Base-by-base conservation (phyloP, 2,113 vertebrate species). In the Pimephales promelas region DNA sequence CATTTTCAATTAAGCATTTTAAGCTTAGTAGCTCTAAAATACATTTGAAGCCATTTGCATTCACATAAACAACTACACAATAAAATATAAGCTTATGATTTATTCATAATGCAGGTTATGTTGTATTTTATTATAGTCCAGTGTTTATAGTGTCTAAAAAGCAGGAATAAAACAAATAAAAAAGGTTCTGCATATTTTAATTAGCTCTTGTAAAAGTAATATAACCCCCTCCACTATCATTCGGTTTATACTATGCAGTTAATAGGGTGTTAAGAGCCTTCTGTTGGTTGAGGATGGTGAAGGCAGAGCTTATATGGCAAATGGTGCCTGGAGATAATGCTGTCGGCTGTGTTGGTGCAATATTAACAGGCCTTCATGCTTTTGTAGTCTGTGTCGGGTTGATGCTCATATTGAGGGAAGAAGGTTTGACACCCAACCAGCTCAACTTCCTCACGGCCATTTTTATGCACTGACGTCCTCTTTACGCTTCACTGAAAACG, bases 331-430 rank as follows among this genome's bases (percentile, higher is more conserved):
- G 22, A 59, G 54, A 61, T 79, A 47, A 47, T 64, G 36, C 77
- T 43, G 57, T 77, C 6, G 34, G 74, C 74, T 59, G 54, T 76
- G 72, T 45, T 62, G 56, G 22, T 77, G 54, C 74, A 77, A 16
- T 57, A 79, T 79, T 57, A 45, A 62, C 76, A 79, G 78, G 78
- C 78, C 78, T 66, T 66, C 78, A n/a, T 34, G 78, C 78, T 43
- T 66, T 59, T 78, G 28, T 56, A 26, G 36, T 45, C 13, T 57
- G 52, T 57, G 31, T 59, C 26, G 22, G 57, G 16, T 26, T 49
- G 78, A 80, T 80, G 78, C 78, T 80, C 36, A 49, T 66, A 61
- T 0, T 64, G 40, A 64, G 62, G n/a, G 40, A 49, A 80, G 24
- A 34, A 31, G 40, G 0, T 34, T 64, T 66, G 78, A 78, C 36